Evolutionary conservation across 1,140 invertebrate species (phyloP).

Genomic region (Gryllus bimaculatus): DNA sequence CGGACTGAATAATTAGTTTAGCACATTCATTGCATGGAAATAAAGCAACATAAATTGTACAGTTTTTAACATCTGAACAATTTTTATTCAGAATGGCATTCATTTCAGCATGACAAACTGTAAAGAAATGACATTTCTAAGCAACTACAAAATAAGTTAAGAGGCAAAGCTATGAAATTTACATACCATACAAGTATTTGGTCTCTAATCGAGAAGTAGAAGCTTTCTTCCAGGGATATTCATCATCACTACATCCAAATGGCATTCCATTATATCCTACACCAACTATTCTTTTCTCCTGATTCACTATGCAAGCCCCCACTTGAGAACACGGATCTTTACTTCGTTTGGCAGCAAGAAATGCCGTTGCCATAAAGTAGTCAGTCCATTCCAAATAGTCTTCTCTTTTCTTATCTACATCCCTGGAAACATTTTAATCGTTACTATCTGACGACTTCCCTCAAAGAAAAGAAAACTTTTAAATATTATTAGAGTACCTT

Average conservation of each 20-base stretch:
- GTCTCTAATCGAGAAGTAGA: constrained; percentile 47
- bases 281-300: constrained; percentile 81
- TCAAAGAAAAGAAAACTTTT: too few species aligned
- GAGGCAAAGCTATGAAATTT: neutral
- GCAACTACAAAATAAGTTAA: neutral
- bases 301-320: constrained; percentile 84
- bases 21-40: constrained; percentile 97
- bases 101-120: constrained; percentile 94
- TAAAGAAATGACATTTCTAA: constrained; percentile 31
- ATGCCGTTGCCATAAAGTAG: constrained; percentile 86
- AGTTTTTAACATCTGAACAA: constrained; percentile 59
- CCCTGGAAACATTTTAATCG: neutral
- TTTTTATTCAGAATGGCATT: constrained; percentile 95
- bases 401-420: constrained; percentile 35
- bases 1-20: constrained; percentile 93
- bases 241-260: constrained; percentile 73
- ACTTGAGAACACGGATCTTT: constrained; percentile 92
- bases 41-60: constrained; percentile 74
- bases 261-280: constrained; percentile 97
- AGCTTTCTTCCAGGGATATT: constrained; percentile 75
- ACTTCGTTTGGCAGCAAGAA: constrained; percentile 77
- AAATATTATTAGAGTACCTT: too few species aligned
- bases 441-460: neutral
- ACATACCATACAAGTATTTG: constrained; percentile 76
- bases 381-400: constrained; percentile 71